phyloP scores from a whole-genome alignment of 1,140 invertebrate species.

The Lordiphosa clarofinis region DNA sequence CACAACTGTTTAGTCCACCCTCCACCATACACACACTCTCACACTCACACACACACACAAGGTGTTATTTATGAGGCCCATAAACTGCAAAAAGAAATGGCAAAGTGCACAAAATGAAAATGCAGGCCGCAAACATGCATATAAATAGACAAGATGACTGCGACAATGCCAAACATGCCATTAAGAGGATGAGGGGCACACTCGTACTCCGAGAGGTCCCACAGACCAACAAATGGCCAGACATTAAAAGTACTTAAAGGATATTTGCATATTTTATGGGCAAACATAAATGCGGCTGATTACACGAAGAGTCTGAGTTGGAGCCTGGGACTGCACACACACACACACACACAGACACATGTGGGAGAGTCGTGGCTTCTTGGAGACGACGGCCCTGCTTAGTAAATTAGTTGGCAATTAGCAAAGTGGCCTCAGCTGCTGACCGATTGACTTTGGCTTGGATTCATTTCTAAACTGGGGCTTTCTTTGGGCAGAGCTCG shows the following conservation, averaged over 20 bases:
- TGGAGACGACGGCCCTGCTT: slow-evolving; percentile 7
- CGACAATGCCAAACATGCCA: slow-evolving; percentile 71
- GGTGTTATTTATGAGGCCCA: slow-evolving; percentile 69
- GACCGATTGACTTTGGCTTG: slow-evolving; percentile 11
- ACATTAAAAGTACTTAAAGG: slow-evolving; percentile 76
- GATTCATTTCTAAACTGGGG: slow-evolving; percentile 24
- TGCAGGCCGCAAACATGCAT: slow-evolving; percentile 23
- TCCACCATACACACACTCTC: neutral
- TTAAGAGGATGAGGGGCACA: slow-evolving; percentile 47
- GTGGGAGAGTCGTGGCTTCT: neutral
- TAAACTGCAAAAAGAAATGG: slow-evolving; percentile 62
- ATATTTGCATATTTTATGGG: slow-evolving; percentile 79
- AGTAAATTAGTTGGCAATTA: slow-evolving; percentile 69
- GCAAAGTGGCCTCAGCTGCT: slow-evolving; percentile 47
- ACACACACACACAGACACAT: neutral
- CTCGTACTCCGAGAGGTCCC: neutral
- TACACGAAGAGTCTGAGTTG: slow-evolving; percentile 27
- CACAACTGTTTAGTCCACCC: neutral
- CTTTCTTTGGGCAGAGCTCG: slow-evolving; percentile 11
- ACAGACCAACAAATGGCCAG: slow-evolving; percentile 69
- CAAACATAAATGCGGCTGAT: slow-evolving; percentile 74
- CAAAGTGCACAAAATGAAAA: slow-evolving; percentile 59
- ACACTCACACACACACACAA: slow-evolving; percentile 20
- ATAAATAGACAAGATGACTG: slow-evolving; percentile 47
- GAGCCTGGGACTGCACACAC: neutral